Percentiles rank a stretch among this genome's conserved stretches.
phyloP scores from a whole-genome alignment of 2,113 vertebrate species.

The Arothron firmamentum region DNA sequence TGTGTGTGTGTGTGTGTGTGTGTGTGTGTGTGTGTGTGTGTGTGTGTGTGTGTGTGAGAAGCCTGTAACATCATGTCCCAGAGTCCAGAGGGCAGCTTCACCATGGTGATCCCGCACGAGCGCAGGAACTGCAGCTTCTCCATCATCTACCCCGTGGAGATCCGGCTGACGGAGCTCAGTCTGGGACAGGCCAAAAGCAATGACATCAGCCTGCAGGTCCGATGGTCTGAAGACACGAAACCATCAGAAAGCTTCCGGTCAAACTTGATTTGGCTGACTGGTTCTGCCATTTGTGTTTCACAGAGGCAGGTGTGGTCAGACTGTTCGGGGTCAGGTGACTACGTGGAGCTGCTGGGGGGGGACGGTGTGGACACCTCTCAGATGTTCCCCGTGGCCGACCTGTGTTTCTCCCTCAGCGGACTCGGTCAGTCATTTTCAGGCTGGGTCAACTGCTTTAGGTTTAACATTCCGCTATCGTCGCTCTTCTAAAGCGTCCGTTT shows the following conservation, averaged over 20 bases:
- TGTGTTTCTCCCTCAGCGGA: constrained; percentile 87
- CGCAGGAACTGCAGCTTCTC: constrained; percentile 96
- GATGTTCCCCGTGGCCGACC: constrained; percentile 89
- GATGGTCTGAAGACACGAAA: not conserved
- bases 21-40: constrained; percentile 33
- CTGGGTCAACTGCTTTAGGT: too few species aligned
- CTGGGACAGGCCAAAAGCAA: constrained; percentile 82
- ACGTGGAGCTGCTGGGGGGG: constrained; percentile 90
- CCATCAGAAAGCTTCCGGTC: too few species aligned
- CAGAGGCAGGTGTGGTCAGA: constrained; percentile 78
- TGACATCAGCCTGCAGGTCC: constrained; percentile 57
- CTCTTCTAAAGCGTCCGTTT: constrained; percentile 24
- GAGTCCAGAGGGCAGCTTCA: constrained; percentile 89
- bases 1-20: constrained; percentile 25
- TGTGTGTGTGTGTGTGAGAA: constrained; percentile 52
- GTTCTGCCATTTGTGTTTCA: constrained; percentile 22
- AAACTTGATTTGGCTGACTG: too few species aligned
- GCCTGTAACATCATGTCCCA: constrained; percentile 96
- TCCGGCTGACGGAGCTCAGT: constrained; percentile 87
- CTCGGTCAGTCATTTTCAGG: constrained; percentile 77
- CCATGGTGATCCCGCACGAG: constrained; percentile 86
- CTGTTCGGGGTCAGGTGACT: constrained; percentile 85
- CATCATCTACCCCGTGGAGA: constrained; percentile 90
- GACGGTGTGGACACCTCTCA: constrained; percentile 88
- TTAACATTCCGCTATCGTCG: not conserved